Evolutionary conservation across 2,888 invertebrate genomes (phyloP).

Genomic region (Ophioninae sp.): DNA sequence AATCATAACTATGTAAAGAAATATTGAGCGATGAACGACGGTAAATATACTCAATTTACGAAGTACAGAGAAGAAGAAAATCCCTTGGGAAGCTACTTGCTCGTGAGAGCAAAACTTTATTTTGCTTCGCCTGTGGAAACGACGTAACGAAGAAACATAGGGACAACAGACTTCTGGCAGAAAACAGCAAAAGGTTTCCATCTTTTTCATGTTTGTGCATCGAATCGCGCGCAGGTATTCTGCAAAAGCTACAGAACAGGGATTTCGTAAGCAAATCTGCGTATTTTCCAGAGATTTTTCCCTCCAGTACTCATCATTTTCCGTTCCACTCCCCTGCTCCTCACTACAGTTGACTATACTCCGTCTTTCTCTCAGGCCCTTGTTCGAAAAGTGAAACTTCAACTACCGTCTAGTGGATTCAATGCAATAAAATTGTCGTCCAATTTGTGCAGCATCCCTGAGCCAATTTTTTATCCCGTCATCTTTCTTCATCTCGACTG

Average conservation of each 20-base stretch:
- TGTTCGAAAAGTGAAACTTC: conserved; percentile 37
- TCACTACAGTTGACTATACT: not conserved
- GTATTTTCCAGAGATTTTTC: conserved; percentile 23
- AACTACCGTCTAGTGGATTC: conserved; percentile 54
- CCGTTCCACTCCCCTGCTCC: not conserved
- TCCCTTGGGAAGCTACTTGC: not conserved
- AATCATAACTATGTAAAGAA: not conserved
- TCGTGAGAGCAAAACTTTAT: conserved; percentile 63
- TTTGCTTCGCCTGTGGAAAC: conserved; percentile 52
- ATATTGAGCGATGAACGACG: not conserved
- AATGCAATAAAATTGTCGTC: conserved; percentile 54
- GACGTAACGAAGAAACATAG: conserved; percentile 63
- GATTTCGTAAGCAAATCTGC: conserved; percentile 53
- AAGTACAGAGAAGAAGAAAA: not conserved
- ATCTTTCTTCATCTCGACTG: not conserved
- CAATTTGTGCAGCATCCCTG: conserved; percentile 34
- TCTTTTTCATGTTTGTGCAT: conserved; percentile 50
- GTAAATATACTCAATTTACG: conserved; percentile 1
- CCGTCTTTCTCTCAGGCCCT: conserved; percentile 16
- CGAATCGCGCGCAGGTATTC: conserved; percentile 22
- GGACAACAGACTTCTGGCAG: conserved; percentile 8
- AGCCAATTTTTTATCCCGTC: not conserved
- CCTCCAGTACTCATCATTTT: not conserved
- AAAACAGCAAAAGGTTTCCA: conserved; percentile 23
- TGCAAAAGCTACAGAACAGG: conserved; percentile 20